These are phyloP conservation scores for Catocala sponsa DNA, from an alignment of 2,888 invertebrate genomes.

Conservation along the genomic window DNA sequence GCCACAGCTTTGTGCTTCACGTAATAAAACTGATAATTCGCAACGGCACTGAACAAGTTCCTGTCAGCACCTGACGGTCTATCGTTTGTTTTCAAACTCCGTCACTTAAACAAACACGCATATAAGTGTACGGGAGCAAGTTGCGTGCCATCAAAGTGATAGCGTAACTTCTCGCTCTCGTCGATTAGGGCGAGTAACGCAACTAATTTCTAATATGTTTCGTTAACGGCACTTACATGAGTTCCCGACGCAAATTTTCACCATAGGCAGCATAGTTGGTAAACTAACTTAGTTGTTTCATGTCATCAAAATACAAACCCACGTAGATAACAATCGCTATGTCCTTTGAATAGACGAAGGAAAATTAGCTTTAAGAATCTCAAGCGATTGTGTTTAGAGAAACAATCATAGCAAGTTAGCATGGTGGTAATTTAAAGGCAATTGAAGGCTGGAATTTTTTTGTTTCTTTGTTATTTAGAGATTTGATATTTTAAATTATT, in stretches of 20 bases:
- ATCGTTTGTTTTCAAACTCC: conserved; percentile 47
- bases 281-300: conserved; percentile 73
- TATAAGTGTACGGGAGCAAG: conserved; percentile 39
- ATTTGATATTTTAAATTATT: too few relatives aligned
- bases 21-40: conserved; percentile 9
- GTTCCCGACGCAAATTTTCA: conserved; percentile 74
- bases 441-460: too few relatives aligned
- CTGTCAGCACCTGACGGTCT: conserved; percentile 24
- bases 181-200: conserved; percentile 79
- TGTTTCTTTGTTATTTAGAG: too few relatives aligned
- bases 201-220: conserved; percentile 84
- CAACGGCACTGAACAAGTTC: conserved; percentile 17
- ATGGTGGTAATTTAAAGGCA: too few relatives aligned
- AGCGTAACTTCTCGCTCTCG: conserved; percentile 70
- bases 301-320: conserved; percentile 65
- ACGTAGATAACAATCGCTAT: conserved; percentile 18
- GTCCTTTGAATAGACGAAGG: conserved; percentile 13
- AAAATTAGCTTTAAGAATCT: conserved; percentile 7
- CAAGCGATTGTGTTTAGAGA: conserved; percentile 6
- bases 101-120: conserved; percentile 47
- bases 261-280: conserved; percentile 72
- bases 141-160: conserved; percentile 71
- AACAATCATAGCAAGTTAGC: background rate
- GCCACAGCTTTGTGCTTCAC: too few relatives aligned
- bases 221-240: conserved; percentile 80